A percentile compares a stretch with the other conserved stretches of the same genome.
Conservation (phyloP, 2,888 invertebrate species). For the Drosophila formosana region DNA sequence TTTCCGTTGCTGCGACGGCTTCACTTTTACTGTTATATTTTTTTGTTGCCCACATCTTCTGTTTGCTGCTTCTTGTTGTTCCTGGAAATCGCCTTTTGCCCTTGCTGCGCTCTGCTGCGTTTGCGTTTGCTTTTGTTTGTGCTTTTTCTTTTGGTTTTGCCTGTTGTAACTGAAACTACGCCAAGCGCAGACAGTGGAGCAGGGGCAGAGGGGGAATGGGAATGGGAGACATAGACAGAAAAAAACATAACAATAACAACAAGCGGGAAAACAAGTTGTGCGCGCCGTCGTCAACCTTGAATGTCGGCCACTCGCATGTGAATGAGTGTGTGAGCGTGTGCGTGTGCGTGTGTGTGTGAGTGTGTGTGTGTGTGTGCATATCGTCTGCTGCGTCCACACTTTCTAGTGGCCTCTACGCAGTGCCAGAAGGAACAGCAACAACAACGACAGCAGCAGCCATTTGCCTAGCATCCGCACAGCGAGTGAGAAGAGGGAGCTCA, state of each 20-base stretch:
- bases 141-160: constrained; percentile 32
- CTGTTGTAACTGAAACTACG: constrained; percentile 53
- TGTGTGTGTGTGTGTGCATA: constrained; percentile 12
- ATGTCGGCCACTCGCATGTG: constrained; percentile 73
- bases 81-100: constrained; percentile 41
- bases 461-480: constrained; percentile 53
- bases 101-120: constrained; percentile 14
- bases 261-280: constrained; percentile 63
- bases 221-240: constrained; percentile 19
- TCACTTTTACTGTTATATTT: constrained; percentile 60
- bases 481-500: constrained; percentile 9
- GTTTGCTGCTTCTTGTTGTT: constrained; percentile 20
- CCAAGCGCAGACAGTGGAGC: constrained; percentile 11
- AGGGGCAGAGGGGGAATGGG: not conserved
- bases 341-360: not conserved
- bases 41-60: constrained; percentile 15
- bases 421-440: constrained; percentile 12
- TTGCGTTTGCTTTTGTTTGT: constrained; percentile 45
- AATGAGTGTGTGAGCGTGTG: constrained; percentile 2
- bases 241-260: constrained; percentile 40
- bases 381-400: constrained; percentile 33
- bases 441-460: constrained; percentile 36
- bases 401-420: constrained; percentile 57
- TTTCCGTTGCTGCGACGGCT: constrained; percentile 52
- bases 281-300: constrained; percentile 68